These are phyloP conservation scores for Cariama cristata DNA, from an alignment of 2,113 vertebrate genomes.

Conservation along the genomic window DNA sequence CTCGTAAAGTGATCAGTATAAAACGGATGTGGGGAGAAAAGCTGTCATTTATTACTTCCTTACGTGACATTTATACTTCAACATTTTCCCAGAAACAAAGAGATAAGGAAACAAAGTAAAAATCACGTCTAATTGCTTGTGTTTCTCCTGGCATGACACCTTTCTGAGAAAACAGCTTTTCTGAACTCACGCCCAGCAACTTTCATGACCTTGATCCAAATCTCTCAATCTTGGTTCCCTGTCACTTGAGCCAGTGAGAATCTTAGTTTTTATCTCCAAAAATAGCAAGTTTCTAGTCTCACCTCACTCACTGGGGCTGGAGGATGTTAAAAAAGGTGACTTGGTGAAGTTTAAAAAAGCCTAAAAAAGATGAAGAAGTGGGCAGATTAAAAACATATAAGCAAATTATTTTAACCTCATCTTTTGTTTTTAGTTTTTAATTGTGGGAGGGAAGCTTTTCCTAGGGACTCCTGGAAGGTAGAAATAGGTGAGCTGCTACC, in stretches of 20 bases:
- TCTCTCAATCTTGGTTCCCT: not conserved
- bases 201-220: slow-evolving; percentile 38
- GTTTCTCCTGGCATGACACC: slow-evolving; percentile 30
- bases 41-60: slow-evolving; percentile 2
- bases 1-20: not conserved
- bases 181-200: not conserved
- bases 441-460: not conserved
- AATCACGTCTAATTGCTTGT: not conserved
- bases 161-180: slow-evolving; percentile 10
- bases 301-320: not conserved
- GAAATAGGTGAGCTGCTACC: not conserved
- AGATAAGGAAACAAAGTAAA: slow-evolving; percentile 4
- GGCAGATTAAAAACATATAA: not conserved
- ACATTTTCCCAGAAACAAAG: slow-evolving; percentile 7
- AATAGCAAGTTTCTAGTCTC: not conserved
- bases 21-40: not conserved
- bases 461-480: not conserved
- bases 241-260: not conserved
- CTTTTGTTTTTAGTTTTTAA: not conserved
- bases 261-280: not conserved
- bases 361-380: not conserved
- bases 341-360: not conserved
- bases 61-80: not conserved
- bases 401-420: not conserved
- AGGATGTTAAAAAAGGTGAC: not conserved